Percentiles rank a stretch among this genome's conserved stretches.
These are phyloP conservation scores for Coracias cyanogaster DNA, from an alignment of 2,797 vertebrate species.

Conservation along the genomic window DNA sequence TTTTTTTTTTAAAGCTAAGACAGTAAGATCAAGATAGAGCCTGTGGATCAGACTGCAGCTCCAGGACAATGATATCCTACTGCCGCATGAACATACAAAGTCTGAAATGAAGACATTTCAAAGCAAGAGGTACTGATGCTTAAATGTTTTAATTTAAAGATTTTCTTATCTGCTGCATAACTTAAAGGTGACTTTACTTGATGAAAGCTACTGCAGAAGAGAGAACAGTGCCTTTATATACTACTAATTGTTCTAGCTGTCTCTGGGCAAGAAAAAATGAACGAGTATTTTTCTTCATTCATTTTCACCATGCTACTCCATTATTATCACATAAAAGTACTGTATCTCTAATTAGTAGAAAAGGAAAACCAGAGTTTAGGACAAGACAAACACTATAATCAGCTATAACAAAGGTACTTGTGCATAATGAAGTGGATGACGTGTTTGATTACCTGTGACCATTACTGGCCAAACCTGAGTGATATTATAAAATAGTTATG, in stretches of 20 bases:
- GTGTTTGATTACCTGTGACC: background rate
- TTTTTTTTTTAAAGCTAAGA: background rate
- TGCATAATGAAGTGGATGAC: rapidly evolving
- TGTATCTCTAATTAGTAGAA: background rate
- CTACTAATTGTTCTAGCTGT: background rate
- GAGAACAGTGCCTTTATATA: background rate
- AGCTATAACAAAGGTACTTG: background rate
- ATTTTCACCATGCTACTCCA: background rate
- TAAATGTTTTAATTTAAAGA: background rate
- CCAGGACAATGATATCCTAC: background rate
- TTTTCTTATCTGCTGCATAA: background rate
- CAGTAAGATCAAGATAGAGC: background rate
- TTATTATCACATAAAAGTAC: background rate
- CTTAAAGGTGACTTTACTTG: background rate
- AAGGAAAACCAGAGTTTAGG: background rate
- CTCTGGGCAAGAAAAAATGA: background rate
- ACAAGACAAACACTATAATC: background rate
- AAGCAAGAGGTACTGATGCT: background rate
- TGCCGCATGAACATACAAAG: rapidly evolving
- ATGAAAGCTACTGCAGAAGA: background rate
- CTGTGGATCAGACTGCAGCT: background rate
- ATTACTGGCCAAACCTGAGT: background rate
- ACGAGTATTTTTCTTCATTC: rapidly evolving
- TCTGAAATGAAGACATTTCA: background rate
- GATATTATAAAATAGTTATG: background rate